Conservation (phyloP, 2,797 vertebrate genomes). For the Gadopsis marmoratus region DNA sequence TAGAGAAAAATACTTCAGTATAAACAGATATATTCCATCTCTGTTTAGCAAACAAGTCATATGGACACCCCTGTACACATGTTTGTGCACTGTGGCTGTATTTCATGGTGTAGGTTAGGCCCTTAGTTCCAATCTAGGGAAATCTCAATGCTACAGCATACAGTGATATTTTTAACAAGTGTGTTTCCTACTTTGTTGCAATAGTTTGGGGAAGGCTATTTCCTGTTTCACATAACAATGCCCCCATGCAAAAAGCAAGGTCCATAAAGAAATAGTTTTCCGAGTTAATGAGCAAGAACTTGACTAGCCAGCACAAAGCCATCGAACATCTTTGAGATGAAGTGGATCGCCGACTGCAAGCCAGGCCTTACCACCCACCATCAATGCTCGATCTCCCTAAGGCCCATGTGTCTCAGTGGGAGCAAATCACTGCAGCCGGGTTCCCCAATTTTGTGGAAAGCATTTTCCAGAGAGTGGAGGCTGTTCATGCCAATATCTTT, state of each 20-base stretch:
- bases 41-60: conserved; percentile 28
- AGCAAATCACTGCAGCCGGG: too few species aligned
- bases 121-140: not conserved
- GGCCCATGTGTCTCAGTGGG: conserved; percentile 5
- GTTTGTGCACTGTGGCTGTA: not conserved
- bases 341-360: conserved; percentile 3
- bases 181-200: not conserved
- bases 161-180: not conserved
- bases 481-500: not conserved
- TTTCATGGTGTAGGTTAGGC: not conserved
- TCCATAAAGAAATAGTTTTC: not conserved
- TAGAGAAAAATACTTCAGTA: conserved; percentile 36
- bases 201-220: not conserved
- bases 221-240: not conserved
- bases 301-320: not conserved
- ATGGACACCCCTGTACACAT: not conserved
- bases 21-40: conserved; percentile 36
- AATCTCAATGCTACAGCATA: not conserved
- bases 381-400: conserved; percentile 24
- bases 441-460: too few species aligned
- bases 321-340: conserved; percentile 3
- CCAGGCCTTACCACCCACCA: conserved; percentile 18
- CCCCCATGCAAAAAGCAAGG: not conserved
- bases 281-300: not conserved
- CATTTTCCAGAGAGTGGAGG: not conserved